Base-by-base conservation (phyloP, 1,140 invertebrate genomes). In the Polyergus mexicanus region DNA sequence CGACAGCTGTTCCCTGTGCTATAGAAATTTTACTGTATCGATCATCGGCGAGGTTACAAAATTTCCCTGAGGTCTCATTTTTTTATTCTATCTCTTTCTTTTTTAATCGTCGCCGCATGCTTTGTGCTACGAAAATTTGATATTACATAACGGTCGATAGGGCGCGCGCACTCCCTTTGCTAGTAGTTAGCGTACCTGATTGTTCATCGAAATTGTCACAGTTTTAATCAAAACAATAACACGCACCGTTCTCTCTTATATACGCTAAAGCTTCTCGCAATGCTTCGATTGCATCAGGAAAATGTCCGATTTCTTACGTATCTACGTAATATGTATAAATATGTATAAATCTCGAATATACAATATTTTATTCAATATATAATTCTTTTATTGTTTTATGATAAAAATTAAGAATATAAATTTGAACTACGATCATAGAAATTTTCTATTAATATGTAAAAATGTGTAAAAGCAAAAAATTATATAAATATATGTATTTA, bases 91-190 rank as follows among this genome's bases (percentile, higher is more conserved):
- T 83, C n/a, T 47, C 19, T 81, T 60, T 72, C 35, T 71, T 81
- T 81, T 81, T 81, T 44, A 72, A 83, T 83, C 66, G 35, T 25
- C 19, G 51, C 66, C 47, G 16, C 44, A 69, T 65, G 77, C 78
- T 81, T 81, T 81, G 78, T 81, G 51, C 51, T 71, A 71, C 78
- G 78, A 83, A 83, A 83, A 83, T 83, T 83, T 72, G 78, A 83
- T 83, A 83, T 72, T 16, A 54, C 38, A 44, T 25, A 72, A 81
- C 68, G 68, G 54, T 7, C 54, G 68, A 83, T 60, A 38, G 16
- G 16, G 38, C n/a, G 66, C 25, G 22, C 44, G 13, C 56, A 71
- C 7, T 11, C 10, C 10, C 19, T 19, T 11, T 41, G 28, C 77
- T 81, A 25, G 11, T 38, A 72, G 78, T 60, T 81, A 81, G 41